A percentile compares a stretch with the other conserved stretches of the same genome.
Evolutionary conservation across 2,113 vertebrate species (phyloP).

Genomic region (Atlantisia rogersi): DNA sequence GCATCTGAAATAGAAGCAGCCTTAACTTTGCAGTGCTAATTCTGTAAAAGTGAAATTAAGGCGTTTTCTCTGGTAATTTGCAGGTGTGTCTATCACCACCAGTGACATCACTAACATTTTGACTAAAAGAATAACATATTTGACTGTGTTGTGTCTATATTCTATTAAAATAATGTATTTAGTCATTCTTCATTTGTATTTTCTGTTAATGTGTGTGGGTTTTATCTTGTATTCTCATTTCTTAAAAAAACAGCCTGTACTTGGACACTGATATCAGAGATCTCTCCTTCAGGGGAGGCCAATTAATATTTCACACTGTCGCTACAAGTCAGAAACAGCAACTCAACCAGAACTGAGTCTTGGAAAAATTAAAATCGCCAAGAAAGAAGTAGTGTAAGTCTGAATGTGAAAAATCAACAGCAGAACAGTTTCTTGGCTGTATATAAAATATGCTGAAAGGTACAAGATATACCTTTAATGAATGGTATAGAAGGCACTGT

Average conservation of each 20-base stretch:
- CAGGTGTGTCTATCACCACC: not conserved
- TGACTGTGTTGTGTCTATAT: not conserved
- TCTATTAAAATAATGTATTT: not conserved
- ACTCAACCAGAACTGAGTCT: not conserved
- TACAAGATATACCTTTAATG: not conserved
- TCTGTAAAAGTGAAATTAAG: not conserved
- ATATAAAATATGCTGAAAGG: not conserved
- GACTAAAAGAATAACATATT: not conserved
- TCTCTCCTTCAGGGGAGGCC: not conserved
- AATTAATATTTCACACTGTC: not conserved
- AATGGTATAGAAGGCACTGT: not conserved
- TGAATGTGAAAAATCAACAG: not conserved
- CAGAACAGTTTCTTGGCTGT: not conserved
- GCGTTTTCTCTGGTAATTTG: not conserved
- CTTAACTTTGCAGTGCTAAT: not conserved
- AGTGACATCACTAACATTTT: not conserved
- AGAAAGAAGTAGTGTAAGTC: not conserved
- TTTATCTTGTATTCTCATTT: not conserved
- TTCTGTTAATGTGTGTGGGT: too few species aligned
- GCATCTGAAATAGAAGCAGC: not conserved
- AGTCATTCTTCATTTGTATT: too few species aligned
- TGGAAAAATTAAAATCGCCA: not conserved
- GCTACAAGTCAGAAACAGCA: not conserved
- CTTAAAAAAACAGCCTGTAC: not conserved
- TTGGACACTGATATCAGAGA: not conserved